Evolutionary conservation across 2,888 invertebrate genomes (phyloP).

Genomic region (Patella caerulea): DNA sequence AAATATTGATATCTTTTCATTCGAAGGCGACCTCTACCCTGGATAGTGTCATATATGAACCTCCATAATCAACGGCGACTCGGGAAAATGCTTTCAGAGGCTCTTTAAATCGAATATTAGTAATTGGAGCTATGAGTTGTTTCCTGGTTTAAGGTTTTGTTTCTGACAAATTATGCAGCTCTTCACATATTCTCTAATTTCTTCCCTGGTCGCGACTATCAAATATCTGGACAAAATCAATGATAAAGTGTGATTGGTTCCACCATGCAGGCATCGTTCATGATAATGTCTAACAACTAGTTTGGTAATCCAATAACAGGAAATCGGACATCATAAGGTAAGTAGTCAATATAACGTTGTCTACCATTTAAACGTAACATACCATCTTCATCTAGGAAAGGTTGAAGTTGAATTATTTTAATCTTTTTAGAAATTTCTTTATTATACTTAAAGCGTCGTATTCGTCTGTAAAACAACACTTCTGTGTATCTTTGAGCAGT

Average conservation of each 20-base stretch:
- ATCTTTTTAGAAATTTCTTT: constrained; percentile 6
- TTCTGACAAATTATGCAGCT: constrained; percentile 17
- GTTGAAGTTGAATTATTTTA: constrained; percentile 20
- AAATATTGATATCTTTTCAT: constrained; percentile 36
- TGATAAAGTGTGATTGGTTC: constrained; percentile 30
- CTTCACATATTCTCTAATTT: constrained; percentile 25
- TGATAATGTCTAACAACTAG: constrained; percentile 27
- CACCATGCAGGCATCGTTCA: constrained; percentile 18
- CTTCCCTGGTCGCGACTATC: constrained; percentile 32
- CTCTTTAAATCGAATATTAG: constrained; percentile 17
- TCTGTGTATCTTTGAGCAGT: constrained; percentile 20
- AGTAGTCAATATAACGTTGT: constrained; percentile 15
- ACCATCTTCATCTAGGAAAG: constrained; percentile 26
- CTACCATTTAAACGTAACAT: constrained; percentile 19
- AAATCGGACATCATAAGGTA: constrained; percentile 23
- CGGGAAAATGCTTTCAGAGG: constrained; percentile 34
- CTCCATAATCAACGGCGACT: constrained; percentile 38
- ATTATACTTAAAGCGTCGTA: not conserved
- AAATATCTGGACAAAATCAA: constrained; percentile 26
- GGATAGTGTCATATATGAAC: constrained; percentile 38
- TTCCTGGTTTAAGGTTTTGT: constrained; percentile 20
- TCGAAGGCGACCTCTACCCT: constrained; percentile 36
- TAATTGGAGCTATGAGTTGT: constrained; percentile 29
- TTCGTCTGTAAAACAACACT: constrained; percentile 24
- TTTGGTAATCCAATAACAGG: constrained; percentile 31